phyloP scores from a whole-genome alignment of 2,113 vertebrate genomes.

The Holacanthus passer region DNA sequence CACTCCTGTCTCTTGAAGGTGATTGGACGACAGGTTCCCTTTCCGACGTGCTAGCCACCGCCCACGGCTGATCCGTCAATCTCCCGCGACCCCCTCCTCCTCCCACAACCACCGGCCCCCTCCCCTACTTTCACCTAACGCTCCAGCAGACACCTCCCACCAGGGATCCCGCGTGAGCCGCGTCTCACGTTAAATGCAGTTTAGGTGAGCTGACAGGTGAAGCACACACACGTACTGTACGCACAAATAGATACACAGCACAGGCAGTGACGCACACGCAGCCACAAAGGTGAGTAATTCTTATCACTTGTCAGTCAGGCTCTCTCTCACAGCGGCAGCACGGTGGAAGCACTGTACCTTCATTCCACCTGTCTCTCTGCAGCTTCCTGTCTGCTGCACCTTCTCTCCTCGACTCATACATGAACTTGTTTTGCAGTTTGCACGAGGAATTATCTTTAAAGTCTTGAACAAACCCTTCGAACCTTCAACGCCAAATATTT shows the following conservation, averaged over 20 bases:
- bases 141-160: conserved; percentile 60
- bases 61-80: conserved; percentile 66
- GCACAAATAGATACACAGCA: conserved; percentile 10
- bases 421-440: not conserved
- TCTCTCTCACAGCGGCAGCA: not conserved
- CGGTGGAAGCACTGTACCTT: too few species aligned
- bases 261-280: conserved; percentile 31
- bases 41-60: conserved; percentile 49
- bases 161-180: conserved; percentile 41
- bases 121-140: conserved; percentile 23
- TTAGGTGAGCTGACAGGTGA: conserved; percentile 66
- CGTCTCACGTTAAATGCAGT: conserved; percentile 42
- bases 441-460: too few species aligned
- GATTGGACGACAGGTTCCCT: conserved; percentile 66
- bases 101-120: not conserved
- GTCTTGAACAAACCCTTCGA: too few species aligned
- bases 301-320: conserved; percentile 17
- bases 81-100: conserved; percentile 2
- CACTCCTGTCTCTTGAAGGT: conserved; percentile 53
- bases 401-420: not conserved
- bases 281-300: conserved; percentile 38
- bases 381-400: not conserved
- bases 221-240: not conserved
- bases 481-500: not conserved
- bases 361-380: too few species aligned